Percentiles rank a stretch among this genome's conserved stretches.
phyloP scores from a whole-genome alignment of 1,140 invertebrate genomes.

The Hirudo medicinalis region DNA sequence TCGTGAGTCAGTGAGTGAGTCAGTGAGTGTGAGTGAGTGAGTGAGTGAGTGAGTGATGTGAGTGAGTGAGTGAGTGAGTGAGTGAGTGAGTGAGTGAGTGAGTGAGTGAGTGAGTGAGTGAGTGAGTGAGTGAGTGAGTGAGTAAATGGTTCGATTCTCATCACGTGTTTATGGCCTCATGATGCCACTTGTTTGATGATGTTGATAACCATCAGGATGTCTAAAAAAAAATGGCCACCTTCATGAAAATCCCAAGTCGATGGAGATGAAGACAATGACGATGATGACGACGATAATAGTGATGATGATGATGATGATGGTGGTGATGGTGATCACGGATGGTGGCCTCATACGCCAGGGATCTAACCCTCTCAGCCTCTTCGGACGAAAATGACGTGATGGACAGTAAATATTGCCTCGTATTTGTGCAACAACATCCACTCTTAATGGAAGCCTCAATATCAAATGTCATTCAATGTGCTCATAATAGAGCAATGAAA shows the following conservation, averaged over 20 bases:
- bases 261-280: background rate
- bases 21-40: background rate
- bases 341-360: no score
- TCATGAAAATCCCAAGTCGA: background rate
- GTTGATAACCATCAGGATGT: no score
- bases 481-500: no score
- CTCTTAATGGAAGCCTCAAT: no score
- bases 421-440: no score
- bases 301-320: conserved; percentile 11
- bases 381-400: no score
- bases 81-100: conserved; percentile 13
- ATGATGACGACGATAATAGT: background rate
- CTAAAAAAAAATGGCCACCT: background rate
- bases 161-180: no score
- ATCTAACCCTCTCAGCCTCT: no score
- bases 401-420: no score
- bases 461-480: no score
- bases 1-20: conserved; percentile 5
- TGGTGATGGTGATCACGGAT: background rate
- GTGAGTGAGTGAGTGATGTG: conserved; percentile 10
- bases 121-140: conserved; percentile 14
- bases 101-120: conserved; percentile 14
- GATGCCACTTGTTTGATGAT: no score
- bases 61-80: conserved; percentile 14
- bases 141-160: no score